phyloP scores from a whole-genome alignment of 2,797 vertebrate genomes.

The Acestrorhynchus altus region DNA sequence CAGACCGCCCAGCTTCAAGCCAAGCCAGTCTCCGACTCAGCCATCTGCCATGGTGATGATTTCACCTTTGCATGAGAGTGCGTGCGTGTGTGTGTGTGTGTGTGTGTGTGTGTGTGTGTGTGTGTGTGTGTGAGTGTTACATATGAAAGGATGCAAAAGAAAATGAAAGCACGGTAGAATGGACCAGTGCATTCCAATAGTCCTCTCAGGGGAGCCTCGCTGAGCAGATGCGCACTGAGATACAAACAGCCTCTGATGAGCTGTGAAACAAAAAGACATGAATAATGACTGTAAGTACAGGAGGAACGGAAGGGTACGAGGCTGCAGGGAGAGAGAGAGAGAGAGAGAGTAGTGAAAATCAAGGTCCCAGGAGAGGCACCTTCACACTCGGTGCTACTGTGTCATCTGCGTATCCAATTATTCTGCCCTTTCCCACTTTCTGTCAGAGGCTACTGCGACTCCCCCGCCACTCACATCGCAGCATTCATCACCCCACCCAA shows the following conservation, averaged over 20 bases:
- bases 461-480: neutral
- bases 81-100: no score
- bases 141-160: conserved; percentile 31
- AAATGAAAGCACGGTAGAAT: conserved; percentile 38
- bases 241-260: neutral
- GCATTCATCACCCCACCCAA: neutral
- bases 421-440: conserved; percentile 5
- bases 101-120: neutral
- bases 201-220: conserved; percentile 11
- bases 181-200: neutral
- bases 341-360: neutral
- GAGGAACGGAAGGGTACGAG: neutral
- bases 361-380: neutral
- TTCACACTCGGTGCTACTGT: neutral
- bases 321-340: neutral
- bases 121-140: neutral
- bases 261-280: neutral
- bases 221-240: conserved; percentile 23
- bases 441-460: neutral
- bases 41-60: conserved; percentile 69
- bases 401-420: neutral
- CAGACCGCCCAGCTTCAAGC: conserved; percentile 49
- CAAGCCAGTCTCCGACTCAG: conserved; percentile 43
- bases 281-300: neutral
- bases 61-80: conserved; percentile 48